These are phyloP conservation scores for Nesoenas mayeri DNA, from an alignment of 2,113 vertebrate genomes.

Conservation along the genomic window DNA sequence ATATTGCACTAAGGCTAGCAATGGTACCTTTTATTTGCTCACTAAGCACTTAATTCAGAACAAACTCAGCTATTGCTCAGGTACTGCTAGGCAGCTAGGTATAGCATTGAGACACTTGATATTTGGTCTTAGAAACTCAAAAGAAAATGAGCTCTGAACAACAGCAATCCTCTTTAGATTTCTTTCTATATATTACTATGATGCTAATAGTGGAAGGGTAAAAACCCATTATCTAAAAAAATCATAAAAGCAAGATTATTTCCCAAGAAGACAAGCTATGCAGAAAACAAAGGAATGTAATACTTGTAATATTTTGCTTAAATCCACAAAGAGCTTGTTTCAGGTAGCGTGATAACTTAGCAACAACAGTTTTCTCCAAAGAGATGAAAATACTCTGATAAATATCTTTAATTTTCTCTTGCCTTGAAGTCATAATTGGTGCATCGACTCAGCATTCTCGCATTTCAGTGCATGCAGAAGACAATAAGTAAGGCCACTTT, in stretches of 20 bases:
- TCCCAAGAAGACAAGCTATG: background rate
- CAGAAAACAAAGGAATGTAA: constrained; percentile 8
- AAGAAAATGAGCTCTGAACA: background rate
- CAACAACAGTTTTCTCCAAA: constrained; percentile 39
- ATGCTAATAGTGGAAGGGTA: background rate
- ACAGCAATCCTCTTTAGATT: background rate
- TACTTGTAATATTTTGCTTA: background rate
- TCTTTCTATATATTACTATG: background rate
- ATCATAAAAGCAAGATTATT: background rate
- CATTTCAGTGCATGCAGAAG: background rate
- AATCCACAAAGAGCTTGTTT: background rate
- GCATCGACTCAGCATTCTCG: background rate
- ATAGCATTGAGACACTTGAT: background rate
- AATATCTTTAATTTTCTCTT: constrained; percentile 71
- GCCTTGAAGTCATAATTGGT: constrained; percentile 35
- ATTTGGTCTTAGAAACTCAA: background rate
- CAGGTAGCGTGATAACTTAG: background rate
- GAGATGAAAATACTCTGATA: constrained; percentile 61
- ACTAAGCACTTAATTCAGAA: background rate
- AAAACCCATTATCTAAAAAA: background rate
- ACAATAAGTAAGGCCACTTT: background rate
- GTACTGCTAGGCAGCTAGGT: background rate
- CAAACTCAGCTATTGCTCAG: background rate
- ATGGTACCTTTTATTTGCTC: background rate
- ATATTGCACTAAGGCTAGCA: background rate